These are phyloP conservation scores for Typhlichthys eigenmanni DNA, from an alignment of 2,797 vertebrate genomes.

Conservation along the genomic window DNA sequence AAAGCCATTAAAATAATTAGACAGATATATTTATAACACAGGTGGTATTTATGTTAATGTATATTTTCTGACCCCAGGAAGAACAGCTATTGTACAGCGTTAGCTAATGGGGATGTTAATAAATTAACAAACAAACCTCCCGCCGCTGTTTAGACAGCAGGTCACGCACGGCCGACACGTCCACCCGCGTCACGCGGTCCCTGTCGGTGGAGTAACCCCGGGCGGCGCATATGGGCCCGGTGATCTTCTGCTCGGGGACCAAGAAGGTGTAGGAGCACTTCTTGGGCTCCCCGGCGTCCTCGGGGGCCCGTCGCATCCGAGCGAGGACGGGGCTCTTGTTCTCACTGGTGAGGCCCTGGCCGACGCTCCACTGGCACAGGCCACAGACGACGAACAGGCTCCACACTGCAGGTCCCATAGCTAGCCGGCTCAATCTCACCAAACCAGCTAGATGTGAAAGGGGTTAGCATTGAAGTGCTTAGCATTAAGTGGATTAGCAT, in stretches of 20 bases:
- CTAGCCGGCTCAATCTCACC: conserved; percentile 33
- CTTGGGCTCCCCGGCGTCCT: conserved; percentile 67
- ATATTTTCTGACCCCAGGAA: too few relatives aligned
- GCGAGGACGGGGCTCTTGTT: conserved; percentile 72
- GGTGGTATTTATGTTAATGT: too few relatives aligned
- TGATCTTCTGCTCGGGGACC: conserved; percentile 96
- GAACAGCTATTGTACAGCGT: too few relatives aligned
- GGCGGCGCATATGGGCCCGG: conserved; percentile 92
- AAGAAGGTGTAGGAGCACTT: conserved; percentile 96
- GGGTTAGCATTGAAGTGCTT: too few relatives aligned
- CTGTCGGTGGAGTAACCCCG: conserved; percentile 81
- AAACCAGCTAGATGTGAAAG: conserved; percentile 25
- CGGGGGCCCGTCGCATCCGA: conserved; percentile 66
- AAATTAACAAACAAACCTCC: conserved; percentile 58
- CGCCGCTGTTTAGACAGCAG: conserved; percentile 88
- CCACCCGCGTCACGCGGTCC: conserved; percentile 88
- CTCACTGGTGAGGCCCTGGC: conserved; percentile 51
- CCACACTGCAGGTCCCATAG: conserved; percentile 83
- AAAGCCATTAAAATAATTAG: too few relatives aligned
- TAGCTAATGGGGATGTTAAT: too few relatives aligned
- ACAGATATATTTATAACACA: too few relatives aligned
- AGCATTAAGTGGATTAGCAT: too few relatives aligned
- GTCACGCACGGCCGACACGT: conserved; percentile 89
- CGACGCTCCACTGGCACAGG: conserved; percentile 67
- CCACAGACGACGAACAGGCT: conserved; percentile 76